phyloP scores from a whole-genome alignment of 1,140 invertebrate species.

The Mactra quadrangularis region DNA sequence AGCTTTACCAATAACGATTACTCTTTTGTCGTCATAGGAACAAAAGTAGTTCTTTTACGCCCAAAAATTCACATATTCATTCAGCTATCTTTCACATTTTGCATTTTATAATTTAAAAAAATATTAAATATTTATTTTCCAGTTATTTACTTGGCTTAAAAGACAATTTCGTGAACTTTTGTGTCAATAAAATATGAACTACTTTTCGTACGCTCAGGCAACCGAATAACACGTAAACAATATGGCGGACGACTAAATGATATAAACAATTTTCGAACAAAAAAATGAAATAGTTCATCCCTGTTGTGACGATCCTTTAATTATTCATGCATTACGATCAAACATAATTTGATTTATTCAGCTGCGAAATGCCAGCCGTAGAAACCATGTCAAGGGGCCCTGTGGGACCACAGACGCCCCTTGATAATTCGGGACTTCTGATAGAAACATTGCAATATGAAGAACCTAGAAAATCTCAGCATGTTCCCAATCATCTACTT shows the following conservation, averaged over 20 bases:
- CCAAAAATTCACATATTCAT: background rate
- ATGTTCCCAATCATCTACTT: slow-evolving; percentile 82
- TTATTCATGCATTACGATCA: slow-evolving; percentile 35
- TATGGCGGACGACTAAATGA: slow-evolving; percentile 66
- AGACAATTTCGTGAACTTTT: too few relatives aligned
- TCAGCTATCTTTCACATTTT: too few relatives aligned
- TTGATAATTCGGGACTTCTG: slow-evolving; percentile 68
- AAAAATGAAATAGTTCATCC: background rate
- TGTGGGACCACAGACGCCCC: slow-evolving; percentile 51
- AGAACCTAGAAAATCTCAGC: slow-evolving; percentile 75
- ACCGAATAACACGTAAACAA: slow-evolving; percentile 68
- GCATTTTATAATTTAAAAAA: background rate
- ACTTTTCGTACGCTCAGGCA: slow-evolving; percentile 4
- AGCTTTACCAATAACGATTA: background rate
- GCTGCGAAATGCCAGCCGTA: slow-evolving; percentile 73
- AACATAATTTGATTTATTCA: background rate
- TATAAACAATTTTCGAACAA: background rate
- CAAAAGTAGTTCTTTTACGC: slow-evolving; percentile 55
- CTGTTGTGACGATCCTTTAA: background rate
- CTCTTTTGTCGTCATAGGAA: slow-evolving; percentile 53
- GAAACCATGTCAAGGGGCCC: slow-evolving; percentile 70
- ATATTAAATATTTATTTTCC: background rate
- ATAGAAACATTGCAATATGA: slow-evolving; percentile 80
- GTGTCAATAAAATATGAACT: too few relatives aligned
- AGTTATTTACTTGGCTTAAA: too few relatives aligned